Base-by-base conservation (phyloP, 2,797 vertebrate genomes). In the Poecilia wingei region DNA sequence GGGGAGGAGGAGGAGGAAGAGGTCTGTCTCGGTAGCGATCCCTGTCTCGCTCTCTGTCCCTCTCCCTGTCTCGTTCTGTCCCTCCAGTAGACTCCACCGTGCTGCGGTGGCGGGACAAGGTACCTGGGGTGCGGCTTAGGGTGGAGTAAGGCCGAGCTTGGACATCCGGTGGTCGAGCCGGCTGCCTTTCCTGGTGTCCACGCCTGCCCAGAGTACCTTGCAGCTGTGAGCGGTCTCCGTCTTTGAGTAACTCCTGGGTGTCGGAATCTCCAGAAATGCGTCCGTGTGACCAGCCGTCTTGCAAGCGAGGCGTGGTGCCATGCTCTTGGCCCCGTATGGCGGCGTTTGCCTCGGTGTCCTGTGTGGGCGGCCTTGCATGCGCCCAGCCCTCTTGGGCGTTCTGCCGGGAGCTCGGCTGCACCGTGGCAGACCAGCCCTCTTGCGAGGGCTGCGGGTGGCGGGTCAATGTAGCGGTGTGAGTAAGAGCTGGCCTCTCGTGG, bases 1-100 rank as follows among this genome's bases (percentile, higher is more conserved):
- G 95, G 0, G 95, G 95, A 25, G 95, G 95, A 14, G 95, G 95
- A 5, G 95, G 95, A 0, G 95, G 95, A 16, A 96, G 90, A 12
- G 95, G 95, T 41, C 95, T 92, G 82, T 96, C 94, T 55, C 94
- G 84, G 79, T 95, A 95, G 20, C 94, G 92, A 8, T 93, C 94
- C 78, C 92, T 76, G 22, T 93, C 92, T 79, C 92, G 81, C 49
- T 94, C 92, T 25, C 88, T 84, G 55, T 75, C 88, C 76, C 68
- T 84, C 61, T 75, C 88, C 76, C 68, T 83, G 75, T 91, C 92
- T 53, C 89, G 77, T 53, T 92, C 94, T 0, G 77, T 74, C 69
- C 72, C 90, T 10, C 43, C 86, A 9, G 80, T 86, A 0, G 91
- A 46, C 79, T 92, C 94, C 6, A 41, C 87, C 2, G 83, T 76